phyloP scores from a whole-genome alignment of 2,113 vertebrate species.

The Psittacara wagleri region DNA sequence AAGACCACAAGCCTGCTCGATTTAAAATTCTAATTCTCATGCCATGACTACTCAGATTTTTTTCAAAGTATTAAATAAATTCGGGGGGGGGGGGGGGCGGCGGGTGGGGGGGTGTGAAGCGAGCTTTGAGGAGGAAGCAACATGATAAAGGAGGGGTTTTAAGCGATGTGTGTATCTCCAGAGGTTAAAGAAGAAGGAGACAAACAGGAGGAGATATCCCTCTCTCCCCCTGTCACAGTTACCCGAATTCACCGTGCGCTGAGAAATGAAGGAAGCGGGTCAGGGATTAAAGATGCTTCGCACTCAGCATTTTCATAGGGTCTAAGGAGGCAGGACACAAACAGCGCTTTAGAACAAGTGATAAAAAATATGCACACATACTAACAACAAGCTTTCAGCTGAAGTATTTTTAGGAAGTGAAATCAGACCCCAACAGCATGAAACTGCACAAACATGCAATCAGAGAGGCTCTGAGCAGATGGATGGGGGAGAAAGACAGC shows the following conservation, averaged over 20 bases:
- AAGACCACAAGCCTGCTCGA: constrained; percentile 62
- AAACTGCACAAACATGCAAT: constrained; percentile 61
- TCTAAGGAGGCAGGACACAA: constrained; percentile 48
- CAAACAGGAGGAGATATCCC: neutral
- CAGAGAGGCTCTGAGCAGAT: constrained; percentile 63
- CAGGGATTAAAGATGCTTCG: constrained; percentile 34
- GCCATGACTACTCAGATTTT: constrained; percentile 66
- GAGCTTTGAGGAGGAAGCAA: constrained; percentile 37
- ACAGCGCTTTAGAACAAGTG: constrained; percentile 48
- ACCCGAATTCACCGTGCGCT: neutral
- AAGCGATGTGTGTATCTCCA: neutral
- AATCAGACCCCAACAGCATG: constrained; percentile 65
- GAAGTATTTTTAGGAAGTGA: constrained; percentile 64
- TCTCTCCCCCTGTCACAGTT: neutral
- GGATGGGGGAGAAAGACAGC: constrained; percentile 59
- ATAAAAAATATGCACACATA: constrained; percentile 52
- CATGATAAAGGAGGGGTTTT: neutral
- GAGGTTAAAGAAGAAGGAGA: neutral
- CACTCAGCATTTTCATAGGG: constrained; percentile 34
- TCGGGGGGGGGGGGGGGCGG: neutral
- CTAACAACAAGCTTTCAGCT: constrained; percentile 60
- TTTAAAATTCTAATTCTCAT: constrained; percentile 75
- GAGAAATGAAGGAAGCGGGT: constrained; percentile 6
- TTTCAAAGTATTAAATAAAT: constrained; percentile 26
- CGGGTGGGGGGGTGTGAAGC: too few relatives aligned